A percentile compares a stretch with the other conserved stretches of the same genome.
These are phyloP conservation scores for Alligator sinensis DNA, from an alignment of 2,113 vertebrate species.

Conservation along the genomic window DNA sequence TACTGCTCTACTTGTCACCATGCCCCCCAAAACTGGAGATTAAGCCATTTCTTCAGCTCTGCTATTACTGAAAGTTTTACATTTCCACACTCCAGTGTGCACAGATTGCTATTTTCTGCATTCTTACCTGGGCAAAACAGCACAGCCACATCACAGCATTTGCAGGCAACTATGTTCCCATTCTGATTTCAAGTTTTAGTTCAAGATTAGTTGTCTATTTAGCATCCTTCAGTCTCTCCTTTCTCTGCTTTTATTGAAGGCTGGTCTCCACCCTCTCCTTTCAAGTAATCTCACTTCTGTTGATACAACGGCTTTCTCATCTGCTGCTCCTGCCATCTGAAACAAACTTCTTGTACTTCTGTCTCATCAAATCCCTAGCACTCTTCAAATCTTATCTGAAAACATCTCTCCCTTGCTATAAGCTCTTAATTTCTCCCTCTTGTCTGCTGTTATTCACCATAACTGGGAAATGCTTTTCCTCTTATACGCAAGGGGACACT, in stretches of 20 bases:
- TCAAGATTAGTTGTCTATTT: neutral
- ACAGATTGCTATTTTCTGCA: neutral
- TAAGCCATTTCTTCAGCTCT: neutral
- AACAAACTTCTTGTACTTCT: neutral
- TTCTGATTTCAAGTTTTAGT: neutral
- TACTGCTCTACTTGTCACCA: neutral
- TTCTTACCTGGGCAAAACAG: neutral
- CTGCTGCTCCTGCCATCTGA: slow-evolving; percentile 37
- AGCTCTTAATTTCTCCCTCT: neutral
- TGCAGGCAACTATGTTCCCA: neutral
- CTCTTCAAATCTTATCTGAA: slow-evolving; percentile 1
- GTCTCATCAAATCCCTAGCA: neutral
- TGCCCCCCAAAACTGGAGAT: neutral
- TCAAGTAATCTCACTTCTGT: slow-evolving; percentile 39
- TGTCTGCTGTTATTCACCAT: neutral
- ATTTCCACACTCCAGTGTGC: neutral
- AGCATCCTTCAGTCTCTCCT: neutral
- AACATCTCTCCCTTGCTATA: neutral
- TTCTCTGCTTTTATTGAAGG: slow-evolving; percentile 17
- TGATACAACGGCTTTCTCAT: slow-evolving; percentile 23
- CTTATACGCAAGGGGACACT: neutral
- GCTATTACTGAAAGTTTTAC: neutral
- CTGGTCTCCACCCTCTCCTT: slow-evolving; percentile 38
- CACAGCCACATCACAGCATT: accelerated
- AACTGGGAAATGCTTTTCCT: neutral